Conservation (phyloP, 2,797 vertebrate species). For the Poeciliopsis infans region DNA sequence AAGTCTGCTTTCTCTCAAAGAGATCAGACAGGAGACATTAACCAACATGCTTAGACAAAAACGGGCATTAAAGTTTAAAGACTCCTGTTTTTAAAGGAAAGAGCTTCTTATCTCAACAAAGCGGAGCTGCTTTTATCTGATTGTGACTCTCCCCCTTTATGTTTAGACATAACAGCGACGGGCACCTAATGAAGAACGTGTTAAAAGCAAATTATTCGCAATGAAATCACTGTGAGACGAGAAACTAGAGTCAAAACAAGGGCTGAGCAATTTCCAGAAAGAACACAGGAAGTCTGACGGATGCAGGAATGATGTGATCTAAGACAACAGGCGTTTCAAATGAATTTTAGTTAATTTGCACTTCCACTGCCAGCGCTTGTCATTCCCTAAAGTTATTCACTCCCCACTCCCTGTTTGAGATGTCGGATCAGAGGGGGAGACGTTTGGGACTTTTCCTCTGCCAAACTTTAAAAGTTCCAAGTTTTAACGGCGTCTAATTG, state of each 20-base stretch:
- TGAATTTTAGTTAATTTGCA: constrained; percentile 38
- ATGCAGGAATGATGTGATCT: constrained; percentile 39
- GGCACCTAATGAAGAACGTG: background rate
- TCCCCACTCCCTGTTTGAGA: constrained; percentile 45
- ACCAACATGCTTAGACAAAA: constrained; percentile 53
- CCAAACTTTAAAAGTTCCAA: constrained; percentile 60
- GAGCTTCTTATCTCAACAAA: constrained; percentile 16
- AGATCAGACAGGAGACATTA: constrained; percentile 46
- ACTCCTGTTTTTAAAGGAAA: constrained; percentile 29
- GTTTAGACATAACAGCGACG: constrained; percentile 11
- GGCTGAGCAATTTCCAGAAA: constrained; percentile 17
- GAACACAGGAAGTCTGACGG: constrained; percentile 23
- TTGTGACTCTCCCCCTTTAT: constrained; percentile 6
- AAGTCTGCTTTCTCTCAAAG: constrained; percentile 48
- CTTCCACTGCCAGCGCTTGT: constrained; percentile 30
- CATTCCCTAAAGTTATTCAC: constrained; percentile 41
- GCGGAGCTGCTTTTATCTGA: constrained; percentile 30
- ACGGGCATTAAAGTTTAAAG: constrained; percentile 42
- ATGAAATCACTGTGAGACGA: constrained; percentile 33
- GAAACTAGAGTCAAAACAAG: constrained; percentile 38
- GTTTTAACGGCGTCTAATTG: constrained; percentile 72
- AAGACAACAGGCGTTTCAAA: constrained; percentile 52
- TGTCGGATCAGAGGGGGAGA: constrained; percentile 23
- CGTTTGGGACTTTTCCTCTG: constrained; percentile 22
- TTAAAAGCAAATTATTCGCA: background rate